A percentile compares a stretch with the other conserved stretches of the same genome.
Evolutionary conservation across 2,797 vertebrate genomes (phyloP).

Genomic region (Fistularia commersonii): DNA sequence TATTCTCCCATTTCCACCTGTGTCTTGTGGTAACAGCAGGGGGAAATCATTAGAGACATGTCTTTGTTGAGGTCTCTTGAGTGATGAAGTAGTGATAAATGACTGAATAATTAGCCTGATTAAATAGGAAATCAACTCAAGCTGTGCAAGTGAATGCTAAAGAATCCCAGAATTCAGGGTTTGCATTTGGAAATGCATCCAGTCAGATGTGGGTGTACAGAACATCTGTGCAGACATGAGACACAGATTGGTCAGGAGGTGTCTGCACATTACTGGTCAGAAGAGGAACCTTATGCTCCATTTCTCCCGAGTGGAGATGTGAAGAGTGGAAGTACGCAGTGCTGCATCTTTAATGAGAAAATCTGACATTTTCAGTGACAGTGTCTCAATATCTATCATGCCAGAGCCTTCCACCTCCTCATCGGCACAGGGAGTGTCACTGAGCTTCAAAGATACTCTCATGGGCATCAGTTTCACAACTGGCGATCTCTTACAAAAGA

Average conservation of each 20-base stretch:
- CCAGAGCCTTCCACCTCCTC: conserved; percentile 23
- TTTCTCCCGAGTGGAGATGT: conserved; percentile 50
- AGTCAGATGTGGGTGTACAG: background rate
- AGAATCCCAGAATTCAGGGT: background rate
- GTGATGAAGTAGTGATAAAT: conserved; percentile 50
- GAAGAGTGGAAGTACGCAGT: conserved; percentile 58
- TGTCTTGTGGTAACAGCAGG: conserved; percentile 35
- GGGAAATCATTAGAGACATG: conserved; percentile 42
- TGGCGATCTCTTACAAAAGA: too few species aligned
- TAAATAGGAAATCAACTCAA: conserved; percentile 34
- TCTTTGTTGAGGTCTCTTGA: conserved; percentile 52
- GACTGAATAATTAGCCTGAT: conserved; percentile 37
- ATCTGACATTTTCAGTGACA: conserved; percentile 60
- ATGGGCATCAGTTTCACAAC: conserved; percentile 3
- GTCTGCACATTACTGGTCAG: conserved; percentile 42
- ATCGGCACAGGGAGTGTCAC: conserved; percentile 20
- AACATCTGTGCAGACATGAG: conserved; percentile 19
- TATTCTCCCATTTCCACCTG: conserved; percentile 63
- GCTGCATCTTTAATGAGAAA: conserved; percentile 73
- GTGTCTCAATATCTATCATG: conserved; percentile 44
- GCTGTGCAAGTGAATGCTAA: conserved; percentile 27
- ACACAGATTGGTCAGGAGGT: conserved; percentile 46
- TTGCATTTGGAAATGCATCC: background rate
- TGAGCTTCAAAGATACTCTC: too few species aligned
- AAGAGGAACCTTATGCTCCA: conserved; percentile 55